These are phyloP conservation scores for Muntiacus reevesi DNA, from an alignment of 2,113 vertebrate genomes.

Conservation along the genomic window DNA sequence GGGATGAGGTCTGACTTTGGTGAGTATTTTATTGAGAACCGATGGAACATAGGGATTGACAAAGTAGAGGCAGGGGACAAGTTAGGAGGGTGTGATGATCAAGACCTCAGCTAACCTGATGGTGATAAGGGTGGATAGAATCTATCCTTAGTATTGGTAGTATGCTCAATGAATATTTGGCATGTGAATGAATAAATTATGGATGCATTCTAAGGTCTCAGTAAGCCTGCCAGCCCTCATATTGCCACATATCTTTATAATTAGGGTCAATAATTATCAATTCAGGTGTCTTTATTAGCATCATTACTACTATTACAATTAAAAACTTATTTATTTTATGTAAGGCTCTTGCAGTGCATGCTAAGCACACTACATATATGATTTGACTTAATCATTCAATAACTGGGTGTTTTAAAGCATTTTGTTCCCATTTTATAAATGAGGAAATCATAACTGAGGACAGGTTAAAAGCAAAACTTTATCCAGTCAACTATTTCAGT, in stretches of 20 bases:
- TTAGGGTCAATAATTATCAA: neutral
- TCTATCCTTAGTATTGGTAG: neutral
- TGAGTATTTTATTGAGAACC: neutral
- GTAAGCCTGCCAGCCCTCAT: neutral
- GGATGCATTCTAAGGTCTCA: neutral
- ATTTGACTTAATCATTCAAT: neutral
- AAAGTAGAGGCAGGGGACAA: neutral
- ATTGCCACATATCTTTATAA: neutral
- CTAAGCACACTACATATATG: neutral
- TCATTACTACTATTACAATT: neutral
- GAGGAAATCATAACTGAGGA: neutral
- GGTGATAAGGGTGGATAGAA: neutral
- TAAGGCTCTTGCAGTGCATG: neutral
- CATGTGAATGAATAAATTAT: neutral
- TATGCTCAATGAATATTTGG: neutral
- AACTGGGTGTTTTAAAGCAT: neutral
- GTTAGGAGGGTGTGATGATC: neutral
- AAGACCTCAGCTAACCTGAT: neutral
- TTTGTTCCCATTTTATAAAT: neutral
- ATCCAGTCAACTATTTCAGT: neutral
- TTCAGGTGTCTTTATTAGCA: neutral
- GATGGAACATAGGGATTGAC: rapidly evolving
- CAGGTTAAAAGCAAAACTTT: neutral
- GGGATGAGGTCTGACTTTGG: neutral
- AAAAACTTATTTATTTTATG: neutral